Evolutionary conservation across 1,140 invertebrate species (phyloP).

Genomic region (Scaptomyza pallida): DNA sequence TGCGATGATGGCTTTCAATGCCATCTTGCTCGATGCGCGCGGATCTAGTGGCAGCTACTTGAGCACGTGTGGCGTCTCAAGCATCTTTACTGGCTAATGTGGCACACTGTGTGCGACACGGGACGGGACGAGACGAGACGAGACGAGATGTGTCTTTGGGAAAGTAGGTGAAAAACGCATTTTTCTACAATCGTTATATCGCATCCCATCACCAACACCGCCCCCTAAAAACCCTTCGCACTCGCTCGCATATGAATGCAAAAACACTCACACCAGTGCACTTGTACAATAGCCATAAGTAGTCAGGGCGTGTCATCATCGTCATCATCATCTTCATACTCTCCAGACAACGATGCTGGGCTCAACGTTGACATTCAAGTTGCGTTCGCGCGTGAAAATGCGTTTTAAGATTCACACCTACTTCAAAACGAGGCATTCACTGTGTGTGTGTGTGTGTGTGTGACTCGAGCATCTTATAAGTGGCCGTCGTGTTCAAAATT

Average conservation of each 20-base stretch:
- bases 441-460: slow-evolving; percentile 1
- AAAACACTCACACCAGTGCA: slow-evolving; percentile 2
- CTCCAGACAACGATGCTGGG: slow-evolving; percentile 26
- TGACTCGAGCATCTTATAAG: slow-evolving; percentile 17
- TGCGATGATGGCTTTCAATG: slow-evolving; percentile 23
- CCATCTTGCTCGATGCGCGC: slow-evolving; percentile 10
- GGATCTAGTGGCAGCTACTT: slow-evolving; percentile 49
- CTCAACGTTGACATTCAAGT: slow-evolving; percentile 68
- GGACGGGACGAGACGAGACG: slow-evolving; percentile 17
- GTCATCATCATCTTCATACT: slow-evolving; percentile 28
- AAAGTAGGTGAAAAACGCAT: slow-evolving; percentile 55
- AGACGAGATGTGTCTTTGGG: slow-evolving; percentile 19
- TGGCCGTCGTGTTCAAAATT: slow-evolving; percentile 21
- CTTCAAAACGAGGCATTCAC: slow-evolving; percentile 46
- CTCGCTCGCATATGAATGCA: background rate
- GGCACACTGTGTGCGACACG: slow-evolving; percentile 44
- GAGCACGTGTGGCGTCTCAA: slow-evolving; percentile 74
- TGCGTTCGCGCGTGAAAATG: slow-evolving; percentile 79
- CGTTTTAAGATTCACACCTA: slow-evolving; percentile 80
- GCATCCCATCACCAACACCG: background rate
- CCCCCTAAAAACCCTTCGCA: no score
- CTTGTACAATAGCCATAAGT: slow-evolving; percentile 5
- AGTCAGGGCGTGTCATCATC: slow-evolving; percentile 31
- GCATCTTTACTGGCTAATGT: slow-evolving; percentile 53
- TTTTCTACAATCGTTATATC: slow-evolving; percentile 33